These are phyloP conservation scores for Helicorthomorpha holstii DNA, from an alignment of 1,140 invertebrate species.

Conservation along the genomic window DNA sequence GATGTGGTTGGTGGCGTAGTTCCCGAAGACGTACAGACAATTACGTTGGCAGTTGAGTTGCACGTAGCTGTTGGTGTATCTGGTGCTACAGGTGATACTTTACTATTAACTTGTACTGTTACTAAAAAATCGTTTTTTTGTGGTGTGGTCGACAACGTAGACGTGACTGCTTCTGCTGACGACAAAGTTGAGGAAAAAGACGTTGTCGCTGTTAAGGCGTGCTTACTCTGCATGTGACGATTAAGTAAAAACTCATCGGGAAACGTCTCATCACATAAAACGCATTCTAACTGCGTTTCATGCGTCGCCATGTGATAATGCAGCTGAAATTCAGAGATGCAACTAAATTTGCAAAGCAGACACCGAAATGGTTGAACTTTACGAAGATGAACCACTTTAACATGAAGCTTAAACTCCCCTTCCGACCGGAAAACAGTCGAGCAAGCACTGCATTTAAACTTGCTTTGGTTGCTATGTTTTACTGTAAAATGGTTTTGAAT, in stretches of 20 bases:
- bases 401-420: slow-evolving; percentile 45
- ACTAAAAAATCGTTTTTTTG: too few relatives aligned
- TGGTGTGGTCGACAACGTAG: neutral
- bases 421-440: slow-evolving; percentile 49
- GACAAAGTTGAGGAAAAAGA: slow-evolving; percentile 4
- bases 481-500: slow-evolving; percentile 71
- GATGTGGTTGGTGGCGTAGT: too few relatives aligned
- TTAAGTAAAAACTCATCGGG: slow-evolving; percentile 74
- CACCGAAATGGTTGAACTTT: slow-evolving; percentile 36
- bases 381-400: slow-evolving; percentile 27
- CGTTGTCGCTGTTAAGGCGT: slow-evolving; percentile 28
- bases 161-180: neutral
- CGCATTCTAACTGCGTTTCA: slow-evolving; percentile 56
- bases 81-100: too few relatives aligned
- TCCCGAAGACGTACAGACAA: too few relatives aligned
- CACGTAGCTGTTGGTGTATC: too few relatives aligned
- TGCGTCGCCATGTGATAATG: slow-evolving; percentile 57
- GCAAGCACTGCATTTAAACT: slow-evolving; percentile 62
- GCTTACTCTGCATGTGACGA: slow-evolving; percentile 58
- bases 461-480: slow-evolving; percentile 70
- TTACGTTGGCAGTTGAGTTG: too few relatives aligned
- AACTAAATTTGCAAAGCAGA: slow-evolving; percentile 55
- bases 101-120: too few relatives aligned
- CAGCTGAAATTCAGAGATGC: slow-evolving; percentile 49
- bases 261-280: slow-evolving; percentile 60